Conservation (phyloP, 2,113 vertebrate species). For the Gorsachius goisagi region DNA sequence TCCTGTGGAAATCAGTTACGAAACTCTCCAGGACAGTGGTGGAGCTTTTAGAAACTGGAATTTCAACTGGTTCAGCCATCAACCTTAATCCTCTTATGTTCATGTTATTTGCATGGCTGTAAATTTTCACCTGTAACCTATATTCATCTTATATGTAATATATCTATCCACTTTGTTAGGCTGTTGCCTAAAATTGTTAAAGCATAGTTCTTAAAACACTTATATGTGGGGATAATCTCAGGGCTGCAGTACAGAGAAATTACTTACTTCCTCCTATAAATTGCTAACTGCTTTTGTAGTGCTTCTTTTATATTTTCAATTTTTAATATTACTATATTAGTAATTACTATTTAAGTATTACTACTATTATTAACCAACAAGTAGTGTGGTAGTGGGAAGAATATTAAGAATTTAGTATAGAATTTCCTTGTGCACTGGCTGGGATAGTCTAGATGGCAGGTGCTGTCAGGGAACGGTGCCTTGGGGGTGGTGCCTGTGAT, state of each 20-base stretch:
- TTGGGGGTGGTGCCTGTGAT: not conserved
- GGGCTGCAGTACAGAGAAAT: not conserved
- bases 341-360: not conserved
- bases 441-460: not conserved
- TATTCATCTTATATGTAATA: not conserved
- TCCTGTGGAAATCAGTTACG: not conserved
- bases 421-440: not conserved
- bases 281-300: not conserved
- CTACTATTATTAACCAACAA: not conserved
- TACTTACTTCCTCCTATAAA: not conserved
- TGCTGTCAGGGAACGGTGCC: not conserved
- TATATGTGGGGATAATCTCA: not conserved
- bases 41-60: not conserved
- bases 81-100: not conserved
- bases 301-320: not conserved
- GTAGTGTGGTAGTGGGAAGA: not conserved
- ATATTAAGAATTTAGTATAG: not conserved
- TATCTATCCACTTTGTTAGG: not conserved
- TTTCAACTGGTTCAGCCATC: not conserved
- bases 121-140: not conserved
- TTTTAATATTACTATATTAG: not conserved
- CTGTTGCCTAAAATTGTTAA: not conserved
- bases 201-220: not conserved
- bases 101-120: not conserved
- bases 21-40: not conserved